Conservation (phyloP, 2,888 invertebrate genomes). For the Athalia rosae region DNA sequence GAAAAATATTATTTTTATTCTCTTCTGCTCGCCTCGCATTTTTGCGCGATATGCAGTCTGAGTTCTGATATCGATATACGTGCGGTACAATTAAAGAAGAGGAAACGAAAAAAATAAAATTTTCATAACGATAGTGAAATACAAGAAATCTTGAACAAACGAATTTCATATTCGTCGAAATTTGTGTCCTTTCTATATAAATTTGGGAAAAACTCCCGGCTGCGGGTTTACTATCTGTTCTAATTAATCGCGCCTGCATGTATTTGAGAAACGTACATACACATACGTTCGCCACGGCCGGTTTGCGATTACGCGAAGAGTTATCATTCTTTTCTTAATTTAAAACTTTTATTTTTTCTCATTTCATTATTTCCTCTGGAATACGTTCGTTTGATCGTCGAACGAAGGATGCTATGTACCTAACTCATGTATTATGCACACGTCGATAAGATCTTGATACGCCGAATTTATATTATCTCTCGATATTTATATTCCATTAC, state of each 20-base stretch:
- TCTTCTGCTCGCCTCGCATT: no score
- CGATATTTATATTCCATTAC: conserved; percentile 21
- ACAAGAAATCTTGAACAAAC: background rate
- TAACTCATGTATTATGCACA: background rate
- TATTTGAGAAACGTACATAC: background rate
- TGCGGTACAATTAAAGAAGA: no score
- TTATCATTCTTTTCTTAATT: no score
- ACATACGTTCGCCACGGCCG: background rate
- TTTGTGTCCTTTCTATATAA: background rate
- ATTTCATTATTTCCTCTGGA: background rate
- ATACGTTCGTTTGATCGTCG: background rate
- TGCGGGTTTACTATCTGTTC: background rate
- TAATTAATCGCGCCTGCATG: background rate
- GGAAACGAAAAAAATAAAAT: no score
- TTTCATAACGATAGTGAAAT: no score
- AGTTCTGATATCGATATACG: no score
- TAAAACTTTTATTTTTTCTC: no score
- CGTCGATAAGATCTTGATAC: conserved; percentile 2
- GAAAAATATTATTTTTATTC: no score
- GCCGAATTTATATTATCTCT: conserved; percentile 12
- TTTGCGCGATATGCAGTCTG: no score
- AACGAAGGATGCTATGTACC: background rate
- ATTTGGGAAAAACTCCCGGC: background rate
- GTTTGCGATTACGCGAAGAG: no score
- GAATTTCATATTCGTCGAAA: no score